Conservation (phyloP, 2,797 vertebrate species). For the Ctenopoma multispine region DNA sequence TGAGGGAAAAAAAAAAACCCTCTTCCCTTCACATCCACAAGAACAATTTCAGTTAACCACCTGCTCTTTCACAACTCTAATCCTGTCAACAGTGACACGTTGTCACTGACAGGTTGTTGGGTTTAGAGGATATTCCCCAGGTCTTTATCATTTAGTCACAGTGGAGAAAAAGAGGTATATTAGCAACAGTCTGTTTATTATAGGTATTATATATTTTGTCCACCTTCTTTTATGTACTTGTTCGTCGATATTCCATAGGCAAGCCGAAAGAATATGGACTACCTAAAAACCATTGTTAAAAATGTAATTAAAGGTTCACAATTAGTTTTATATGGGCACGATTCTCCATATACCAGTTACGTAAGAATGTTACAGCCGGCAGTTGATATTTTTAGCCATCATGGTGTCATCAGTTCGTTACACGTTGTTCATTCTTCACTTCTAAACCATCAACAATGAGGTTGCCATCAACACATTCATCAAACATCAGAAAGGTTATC, state of each 20-base stretch:
- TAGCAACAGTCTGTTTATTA: conserved; percentile 32
- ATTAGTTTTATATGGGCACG: too few species aligned
- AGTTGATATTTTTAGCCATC: too few species aligned
- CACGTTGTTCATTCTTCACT: too few species aligned
- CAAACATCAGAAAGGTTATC: too few species aligned
- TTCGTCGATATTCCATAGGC: not conserved
- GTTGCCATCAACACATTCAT: too few species aligned
- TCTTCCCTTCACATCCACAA: conserved; percentile 43
- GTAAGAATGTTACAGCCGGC: too few species aligned
- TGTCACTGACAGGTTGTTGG: conserved; percentile 59
- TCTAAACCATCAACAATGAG: too few species aligned
- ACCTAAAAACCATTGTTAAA: too few species aligned
- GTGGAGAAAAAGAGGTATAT: conserved; percentile 20
- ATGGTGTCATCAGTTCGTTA: too few species aligned
- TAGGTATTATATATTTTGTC: conserved; percentile 16
- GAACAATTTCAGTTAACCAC: conserved; percentile 54
- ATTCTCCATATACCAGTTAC: too few species aligned
- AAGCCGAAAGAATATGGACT: not conserved
- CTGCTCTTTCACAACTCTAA: conserved; percentile 68
- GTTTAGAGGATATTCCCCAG: conserved; percentile 40
- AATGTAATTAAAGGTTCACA: too few species aligned
- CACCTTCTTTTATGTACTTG: not conserved
- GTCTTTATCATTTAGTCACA: conserved; percentile 37
- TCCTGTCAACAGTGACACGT: conserved; percentile 49
- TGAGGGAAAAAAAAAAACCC: conserved; percentile 19